A percentile compares a stretch with the other conserved stretches of the same genome.
phyloP scores from a whole-genome alignment of 1,140 invertebrate genomes.

The Acromyrmex heyeri region DNA sequence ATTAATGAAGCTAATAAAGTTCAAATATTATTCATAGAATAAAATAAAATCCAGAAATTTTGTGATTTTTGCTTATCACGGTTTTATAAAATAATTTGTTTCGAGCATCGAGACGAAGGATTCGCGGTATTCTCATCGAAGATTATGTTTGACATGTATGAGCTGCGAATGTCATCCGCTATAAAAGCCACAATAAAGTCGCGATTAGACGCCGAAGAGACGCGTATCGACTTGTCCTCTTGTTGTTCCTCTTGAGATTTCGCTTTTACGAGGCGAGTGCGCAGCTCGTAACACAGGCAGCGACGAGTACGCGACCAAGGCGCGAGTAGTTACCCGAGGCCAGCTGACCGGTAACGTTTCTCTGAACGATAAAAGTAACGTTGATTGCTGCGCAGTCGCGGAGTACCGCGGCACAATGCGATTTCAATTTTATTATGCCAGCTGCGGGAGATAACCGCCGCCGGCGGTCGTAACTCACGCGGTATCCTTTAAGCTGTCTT shows the following conservation, averaged over 20 bases:
- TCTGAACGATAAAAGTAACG: slow-evolving; percentile 81
- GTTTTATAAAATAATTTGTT: neutral
- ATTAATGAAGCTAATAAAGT: too few species aligned
- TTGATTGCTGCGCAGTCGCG: slow-evolving; percentile 79
- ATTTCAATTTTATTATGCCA: slow-evolving; percentile 84
- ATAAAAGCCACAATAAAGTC: slow-evolving; percentile 33
- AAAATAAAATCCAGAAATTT: neutral
- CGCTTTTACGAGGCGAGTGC: slow-evolving; percentile 63
- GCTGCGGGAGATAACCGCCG: slow-evolving; percentile 81
- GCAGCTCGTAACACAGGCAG: slow-evolving; percentile 48
- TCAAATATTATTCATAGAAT: neutral
- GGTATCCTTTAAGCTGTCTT: slow-evolving; percentile 82
- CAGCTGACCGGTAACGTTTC: slow-evolving; percentile 70
- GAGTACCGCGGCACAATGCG: slow-evolving; percentile 79
- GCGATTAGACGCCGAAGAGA: slow-evolving; percentile 53
- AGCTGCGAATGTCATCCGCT: neutral
- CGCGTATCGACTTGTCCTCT: slow-evolving; percentile 18
- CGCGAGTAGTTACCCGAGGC: slow-evolving; percentile 49
- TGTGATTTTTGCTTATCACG: neutral
- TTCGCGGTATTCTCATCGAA: slow-evolving; percentile 9
- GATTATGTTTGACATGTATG: slow-evolving; percentile 12
- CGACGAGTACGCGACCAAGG: slow-evolving; percentile 17
- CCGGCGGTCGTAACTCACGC: slow-evolving; percentile 79
- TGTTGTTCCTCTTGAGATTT: slow-evolving; percentile 61
- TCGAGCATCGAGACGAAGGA: neutral